Evolutionary conservation across 2,888 invertebrate genomes (phyloP).

Genomic region (Anoncus sp.): DNA sequence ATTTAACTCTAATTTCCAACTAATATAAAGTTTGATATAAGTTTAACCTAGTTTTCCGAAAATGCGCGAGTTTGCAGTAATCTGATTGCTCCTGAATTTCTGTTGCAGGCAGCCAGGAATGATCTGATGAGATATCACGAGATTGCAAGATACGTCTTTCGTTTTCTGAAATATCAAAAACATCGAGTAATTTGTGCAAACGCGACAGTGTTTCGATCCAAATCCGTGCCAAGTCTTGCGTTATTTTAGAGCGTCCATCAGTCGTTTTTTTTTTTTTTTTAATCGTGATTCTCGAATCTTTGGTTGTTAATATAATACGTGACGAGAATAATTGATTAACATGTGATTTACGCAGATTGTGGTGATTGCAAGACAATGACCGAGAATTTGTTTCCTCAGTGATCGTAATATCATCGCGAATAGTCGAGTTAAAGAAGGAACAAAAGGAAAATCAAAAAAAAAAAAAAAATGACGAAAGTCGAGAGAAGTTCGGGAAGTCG

Average conservation of each 20-base stretch:
- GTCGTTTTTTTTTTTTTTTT: background rate
- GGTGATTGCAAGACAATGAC: constrained; percentile 15
- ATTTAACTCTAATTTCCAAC: too few species aligned
- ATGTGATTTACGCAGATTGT: constrained; percentile 13
- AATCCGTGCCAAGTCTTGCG: background rate
- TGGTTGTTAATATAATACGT: background rate
- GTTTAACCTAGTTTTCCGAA: background rate
- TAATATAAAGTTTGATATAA: too few species aligned
- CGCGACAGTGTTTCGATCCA: background rate
- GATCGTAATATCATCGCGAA: constrained; percentile 7
- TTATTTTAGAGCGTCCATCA: background rate
- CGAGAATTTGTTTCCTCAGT: constrained; percentile 15
- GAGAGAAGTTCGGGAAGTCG: constrained; percentile 48
- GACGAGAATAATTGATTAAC: background rate
- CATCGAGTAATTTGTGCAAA: constrained; percentile 16
- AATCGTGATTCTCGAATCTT: too few species aligned
- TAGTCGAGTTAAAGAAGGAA: background rate
- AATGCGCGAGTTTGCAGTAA: constrained; percentile 2
- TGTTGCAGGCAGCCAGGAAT: constrained; percentile 33
- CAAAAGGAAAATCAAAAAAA: constrained; percentile 10
- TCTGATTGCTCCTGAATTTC: constrained; percentile 16
- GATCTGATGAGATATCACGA: constrained; percentile 29
- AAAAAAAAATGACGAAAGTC: constrained; percentile 40
- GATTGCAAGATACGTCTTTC: background rate
- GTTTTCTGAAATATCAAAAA: constrained; percentile 6